Percentiles rank a stretch among this genome's conserved stretches.
Evolutionary conservation across 1,140 invertebrate species (phyloP).

Genomic region (Hydropsyche tenuis): DNA sequence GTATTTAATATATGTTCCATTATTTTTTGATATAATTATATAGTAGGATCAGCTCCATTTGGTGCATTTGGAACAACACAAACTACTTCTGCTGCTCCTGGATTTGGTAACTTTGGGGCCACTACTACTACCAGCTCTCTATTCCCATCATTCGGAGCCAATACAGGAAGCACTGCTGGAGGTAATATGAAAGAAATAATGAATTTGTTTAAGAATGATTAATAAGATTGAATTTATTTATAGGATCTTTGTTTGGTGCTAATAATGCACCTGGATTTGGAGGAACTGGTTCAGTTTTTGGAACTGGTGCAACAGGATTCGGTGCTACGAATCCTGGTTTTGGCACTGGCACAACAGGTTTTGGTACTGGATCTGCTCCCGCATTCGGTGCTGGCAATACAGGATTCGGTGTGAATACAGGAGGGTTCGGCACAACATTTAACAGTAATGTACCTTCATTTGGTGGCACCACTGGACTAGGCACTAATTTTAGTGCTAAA

Average conservation of each 20-base stretch:
- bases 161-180: slow-evolving; percentile 38
- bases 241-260: slow-evolving; percentile 25
- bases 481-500: slow-evolving; percentile 58
- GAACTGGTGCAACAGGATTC: slow-evolving; percentile 57
- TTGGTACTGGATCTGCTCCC: slow-evolving; percentile 47
- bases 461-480: slow-evolving; percentile 56
- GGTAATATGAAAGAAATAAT: neutral
- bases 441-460: slow-evolving; percentile 52
- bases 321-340: slow-evolving; percentile 54
- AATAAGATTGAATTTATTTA: neutral
- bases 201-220: neutral
- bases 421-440: slow-evolving; percentile 39
- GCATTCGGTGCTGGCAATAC: slow-evolving; percentile 52
- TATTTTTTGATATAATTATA: neutral
- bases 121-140: slow-evolving; percentile 41
- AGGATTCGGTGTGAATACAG: slow-evolving; percentile 52
- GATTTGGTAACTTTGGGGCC: slow-evolving; percentile 52
- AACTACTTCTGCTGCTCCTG: slow-evolving; percentile 46
- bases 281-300: slow-evolving; percentile 59
- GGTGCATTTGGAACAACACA: slow-evolving; percentile 46
- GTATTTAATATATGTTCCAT: neutral
- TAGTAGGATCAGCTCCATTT: slow-evolving; percentile 47
- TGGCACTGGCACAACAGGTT: slow-evolving; percentile 51
- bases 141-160: slow-evolving; percentile 42
- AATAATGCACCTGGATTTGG: slow-evolving; percentile 58